A percentile compares a stretch with the other conserved stretches of the same genome.
phyloP scores from a whole-genome alignment of 1,140 invertebrate genomes.

The Gyrodactylus salaris region DNA sequence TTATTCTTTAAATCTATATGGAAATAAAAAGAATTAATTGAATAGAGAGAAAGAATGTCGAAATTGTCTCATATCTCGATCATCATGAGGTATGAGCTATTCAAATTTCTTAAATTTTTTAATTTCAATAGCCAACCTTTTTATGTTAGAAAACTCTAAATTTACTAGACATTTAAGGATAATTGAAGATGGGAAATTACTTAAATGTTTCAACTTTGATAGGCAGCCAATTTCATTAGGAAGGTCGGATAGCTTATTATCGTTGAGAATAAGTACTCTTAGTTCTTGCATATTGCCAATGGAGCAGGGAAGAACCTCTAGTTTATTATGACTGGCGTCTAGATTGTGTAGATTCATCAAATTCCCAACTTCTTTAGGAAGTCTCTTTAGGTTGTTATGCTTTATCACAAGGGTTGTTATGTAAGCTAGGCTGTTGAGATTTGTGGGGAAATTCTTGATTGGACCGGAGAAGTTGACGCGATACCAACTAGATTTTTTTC shows the following conservation, averaged over 20 bases:
- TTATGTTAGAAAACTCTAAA: no score
- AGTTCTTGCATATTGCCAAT: constrained; percentile 2
- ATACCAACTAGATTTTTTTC: constrained; percentile 1
- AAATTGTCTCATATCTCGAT: no score
- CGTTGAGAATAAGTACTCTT: not conserved
- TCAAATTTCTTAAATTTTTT: no score
- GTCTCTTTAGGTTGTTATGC: not conserved
- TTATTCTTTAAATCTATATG: not conserved
- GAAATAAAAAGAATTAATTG: not conserved
- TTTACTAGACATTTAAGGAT: no score
- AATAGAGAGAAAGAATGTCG: no score
- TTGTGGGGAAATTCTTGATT: constrained; percentile 2
- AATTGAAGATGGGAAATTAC: constrained; percentile 1
- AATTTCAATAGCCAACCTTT: no score
- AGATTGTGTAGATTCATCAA: not conserved
- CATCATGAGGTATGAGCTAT: no score
- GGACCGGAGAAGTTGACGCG: not conserved
- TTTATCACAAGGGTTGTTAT: not conserved
- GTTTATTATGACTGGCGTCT: constrained; percentile 1
- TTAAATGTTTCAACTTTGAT: not conserved
- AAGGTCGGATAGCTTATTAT: constrained; percentile 1
- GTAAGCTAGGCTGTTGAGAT: not conserved
- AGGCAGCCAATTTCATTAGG: not conserved
- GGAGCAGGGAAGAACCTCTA: not conserved
- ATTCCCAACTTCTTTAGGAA: not conserved